Evolutionary conservation across 2,888 invertebrate species (phyloP), one percentile per base, ranked within the genome.

Genomic region (Trypoxylon attenuatum): DNA sequence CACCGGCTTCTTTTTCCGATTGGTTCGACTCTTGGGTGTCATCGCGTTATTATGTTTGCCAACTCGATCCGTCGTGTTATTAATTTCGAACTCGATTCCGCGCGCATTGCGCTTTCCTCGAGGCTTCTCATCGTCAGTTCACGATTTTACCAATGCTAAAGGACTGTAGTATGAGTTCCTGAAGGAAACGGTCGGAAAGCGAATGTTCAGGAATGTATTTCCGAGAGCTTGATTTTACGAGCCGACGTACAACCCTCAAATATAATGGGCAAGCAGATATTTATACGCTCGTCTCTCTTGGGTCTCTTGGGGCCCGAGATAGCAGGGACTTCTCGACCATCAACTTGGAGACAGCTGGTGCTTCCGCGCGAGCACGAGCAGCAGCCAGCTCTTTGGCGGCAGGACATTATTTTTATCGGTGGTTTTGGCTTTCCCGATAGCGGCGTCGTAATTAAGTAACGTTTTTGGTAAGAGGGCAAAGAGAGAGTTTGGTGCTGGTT

Each of bases 1-100:
- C 81, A 80, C 68, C 63, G 69, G 63, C 60, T 70, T 67, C 71
- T 73, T 74, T 68, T 63, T 74, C 65, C 71, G 50, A 76, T 71
- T 71, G 79, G 57, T 52, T 61, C 70, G 46, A 60, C 54, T 42
- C 38, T 39, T 42, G n/a, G 52, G 69, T 70, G 39, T 54, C 60
- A 52, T 52, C 41, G 43, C 33, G 63, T 70, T 77, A 78, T 78
- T 74, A 73, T 70, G 69, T 79, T 70, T 77, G 67, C 73, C 27
- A 42, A 53, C 57, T 65, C 60, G 71, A 65, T 42, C 47, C 39
- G 43, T 8, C 49, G 16, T 25, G 15, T 71, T 75, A 69, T 69
- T 71, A 69, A 70, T 57, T 71, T 59, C 15, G 19, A 2, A 27
- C 8, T 25, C 46, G 19, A 27, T 38, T 43, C 21, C 38, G 19